A percentile compares a stretch with the other conserved stretches of the same genome.
phyloP scores from a whole-genome alignment of 2,888 invertebrate species.

The Acanthosoma haemorrhoidale region DNA sequence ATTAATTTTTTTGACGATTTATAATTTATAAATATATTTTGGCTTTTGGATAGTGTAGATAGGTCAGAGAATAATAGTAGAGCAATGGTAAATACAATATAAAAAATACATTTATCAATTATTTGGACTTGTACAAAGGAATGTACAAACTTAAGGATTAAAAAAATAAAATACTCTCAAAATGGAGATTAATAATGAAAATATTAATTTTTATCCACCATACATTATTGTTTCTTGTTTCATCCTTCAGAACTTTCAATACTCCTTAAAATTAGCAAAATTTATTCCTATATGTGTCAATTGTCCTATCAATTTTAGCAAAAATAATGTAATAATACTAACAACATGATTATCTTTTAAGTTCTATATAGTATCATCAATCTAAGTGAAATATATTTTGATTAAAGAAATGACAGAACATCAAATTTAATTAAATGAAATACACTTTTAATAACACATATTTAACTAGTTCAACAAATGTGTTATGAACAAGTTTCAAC shows the following conservation, averaged over 20 bases:
- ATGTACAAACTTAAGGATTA: neutral
- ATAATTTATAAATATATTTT: constrained; percentile 29
- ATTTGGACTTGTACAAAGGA: constrained; percentile 1
- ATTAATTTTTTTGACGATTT: constrained; percentile 7
- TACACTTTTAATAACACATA: no score
- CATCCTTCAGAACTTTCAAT: neutral
- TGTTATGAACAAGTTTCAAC: no score
- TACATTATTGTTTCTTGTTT: neutral
- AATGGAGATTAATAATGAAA: neutral
- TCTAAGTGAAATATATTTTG: no score
- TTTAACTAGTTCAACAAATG: no score
- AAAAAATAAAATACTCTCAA: neutral
- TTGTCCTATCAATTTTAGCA: no score
- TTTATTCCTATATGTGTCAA: no score
- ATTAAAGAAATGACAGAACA: no score
- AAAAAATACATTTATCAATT: constrained; percentile 13
- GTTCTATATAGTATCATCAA: no score
- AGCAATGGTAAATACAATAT: neutral
- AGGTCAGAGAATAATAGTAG: constrained; percentile 34
- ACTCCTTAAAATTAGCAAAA: neutral
- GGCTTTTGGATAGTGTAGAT: constrained; percentile 30
- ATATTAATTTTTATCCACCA: neutral
- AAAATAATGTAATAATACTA: no score
- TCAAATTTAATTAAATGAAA: no score
- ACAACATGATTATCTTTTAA: no score